phyloP scores from a whole-genome alignment of 2,888 invertebrate species.

The Venustoraphidia nigricollis region DNA sequence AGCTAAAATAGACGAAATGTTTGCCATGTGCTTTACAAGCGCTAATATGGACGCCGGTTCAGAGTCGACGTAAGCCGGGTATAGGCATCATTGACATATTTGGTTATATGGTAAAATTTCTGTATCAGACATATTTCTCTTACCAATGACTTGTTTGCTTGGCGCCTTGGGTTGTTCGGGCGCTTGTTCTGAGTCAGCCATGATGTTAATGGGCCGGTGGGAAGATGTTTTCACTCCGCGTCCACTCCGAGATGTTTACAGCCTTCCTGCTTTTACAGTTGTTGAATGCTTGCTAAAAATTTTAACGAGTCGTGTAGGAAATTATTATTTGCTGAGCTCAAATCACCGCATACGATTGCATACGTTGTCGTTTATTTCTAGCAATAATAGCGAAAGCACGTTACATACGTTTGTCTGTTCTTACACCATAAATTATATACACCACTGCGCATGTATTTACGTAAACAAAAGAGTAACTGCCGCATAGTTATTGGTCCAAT shows the following conservation, averaged over 20 bases:
- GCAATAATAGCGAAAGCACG: too few relatives aligned
- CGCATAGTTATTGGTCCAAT: too few relatives aligned
- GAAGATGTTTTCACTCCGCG: conserved; percentile 63
- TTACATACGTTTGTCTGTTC: too few relatives aligned
- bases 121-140: conserved; percentile 23
- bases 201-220: conserved; percentile 68
- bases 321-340: too few relatives aligned
- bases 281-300: conserved; percentile 22
- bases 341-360: too few relatives aligned
- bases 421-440: too few relatives aligned
- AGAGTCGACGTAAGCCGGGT: conserved; percentile 7
- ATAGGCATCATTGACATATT: conserved; percentile 8
- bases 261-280: conserved; percentile 42
- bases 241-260: conserved; percentile 59
- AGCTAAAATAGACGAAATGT: not conserved
- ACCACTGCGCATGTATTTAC: conserved; percentile 1
- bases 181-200: conserved; percentile 92
- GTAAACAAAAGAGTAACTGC: too few relatives aligned
- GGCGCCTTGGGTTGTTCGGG: conserved; percentile 55
- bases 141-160: conserved; percentile 82
- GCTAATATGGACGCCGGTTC: conserved; percentile 24
- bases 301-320: too few relatives aligned
- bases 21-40: conserved; percentile 10
- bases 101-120: conserved; percentile 4
- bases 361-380: too few relatives aligned